Evolutionary conservation across 1,140 invertebrate genomes (phyloP).

Genomic region (Eumaeus atala): DNA sequence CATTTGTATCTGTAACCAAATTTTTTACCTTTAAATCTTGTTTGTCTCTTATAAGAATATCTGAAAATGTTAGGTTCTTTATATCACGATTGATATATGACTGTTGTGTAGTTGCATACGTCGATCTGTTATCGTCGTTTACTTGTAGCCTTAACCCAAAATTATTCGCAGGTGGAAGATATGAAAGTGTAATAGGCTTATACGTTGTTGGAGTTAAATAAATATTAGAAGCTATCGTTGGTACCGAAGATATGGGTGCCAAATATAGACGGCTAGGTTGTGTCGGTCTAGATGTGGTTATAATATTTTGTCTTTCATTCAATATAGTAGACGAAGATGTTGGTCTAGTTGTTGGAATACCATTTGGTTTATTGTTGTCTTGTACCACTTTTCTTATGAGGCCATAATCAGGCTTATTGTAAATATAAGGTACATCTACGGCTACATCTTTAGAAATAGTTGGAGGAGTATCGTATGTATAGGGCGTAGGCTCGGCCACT

Average conservation of each 20-base stretch:
- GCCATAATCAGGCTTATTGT: conserved; percentile 20
- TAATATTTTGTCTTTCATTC: conserved; percentile 17
- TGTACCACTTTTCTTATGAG: conserved; percentile 9
- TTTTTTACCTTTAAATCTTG: conserved; percentile 51
- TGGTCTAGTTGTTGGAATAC: neutral
- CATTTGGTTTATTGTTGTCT: neutral
- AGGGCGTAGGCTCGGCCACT: conserved; percentile 39
- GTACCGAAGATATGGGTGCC: conserved; percentile 2
- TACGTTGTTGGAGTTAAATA: conserved; percentile 42
- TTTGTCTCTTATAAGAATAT: conserved; percentile 57
- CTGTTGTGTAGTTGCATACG: conserved; percentile 28
- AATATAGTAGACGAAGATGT: neutral
- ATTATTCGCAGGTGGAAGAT: conserved; percentile 38
- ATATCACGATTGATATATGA: conserved; percentile 34
- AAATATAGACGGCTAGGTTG: conserved; percentile 26
- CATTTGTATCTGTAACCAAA: conserved; percentile 54
- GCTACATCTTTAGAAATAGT: conserved; percentile 20
- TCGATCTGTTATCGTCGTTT: conserved; percentile 25
- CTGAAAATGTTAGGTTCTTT: conserved; percentile 52
- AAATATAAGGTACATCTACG: conserved; percentile 17
- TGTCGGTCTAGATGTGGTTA: conserved; percentile 20
- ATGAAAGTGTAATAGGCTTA: conserved; percentile 35
- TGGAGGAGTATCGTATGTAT: conserved; percentile 38
- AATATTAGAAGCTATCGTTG: conserved; percentile 26
- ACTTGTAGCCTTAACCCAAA: conserved; percentile 31